phyloP scores from a whole-genome alignment of 2,797 vertebrate genomes.

The Tragelaphus oryx region DNA sequence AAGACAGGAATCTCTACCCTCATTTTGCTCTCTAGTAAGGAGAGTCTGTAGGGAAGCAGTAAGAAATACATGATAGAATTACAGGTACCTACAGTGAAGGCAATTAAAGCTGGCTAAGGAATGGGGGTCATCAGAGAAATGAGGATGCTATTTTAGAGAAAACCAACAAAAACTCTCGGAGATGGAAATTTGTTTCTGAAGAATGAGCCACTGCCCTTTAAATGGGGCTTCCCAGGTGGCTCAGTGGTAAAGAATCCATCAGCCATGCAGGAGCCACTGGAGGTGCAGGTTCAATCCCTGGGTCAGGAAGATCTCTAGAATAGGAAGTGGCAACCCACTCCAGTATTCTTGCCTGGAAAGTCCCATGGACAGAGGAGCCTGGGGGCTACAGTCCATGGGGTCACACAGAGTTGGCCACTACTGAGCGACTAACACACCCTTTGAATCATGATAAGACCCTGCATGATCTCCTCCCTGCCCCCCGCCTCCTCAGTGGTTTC shows the following conservation, averaged over 20 bases:
- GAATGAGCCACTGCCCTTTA: rapidly evolving
- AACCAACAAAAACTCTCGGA: not conserved
- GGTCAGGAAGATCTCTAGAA: not conserved
- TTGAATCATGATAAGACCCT: not conserved
- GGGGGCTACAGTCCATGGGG: not conserved
- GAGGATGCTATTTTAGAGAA: not conserved
- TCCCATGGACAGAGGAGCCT: not conserved
- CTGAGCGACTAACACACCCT: not conserved
- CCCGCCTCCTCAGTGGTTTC: not conserved
- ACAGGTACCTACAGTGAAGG: not conserved
- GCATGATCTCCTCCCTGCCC: not conserved
- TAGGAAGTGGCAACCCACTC: not conserved
- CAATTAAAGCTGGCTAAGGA: not conserved
- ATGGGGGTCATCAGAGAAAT: not conserved
- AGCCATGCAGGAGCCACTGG: not conserved
- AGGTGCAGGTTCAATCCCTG: not conserved
- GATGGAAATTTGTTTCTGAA: not conserved
- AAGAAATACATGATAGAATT: not conserved
- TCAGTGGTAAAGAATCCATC: not conserved
- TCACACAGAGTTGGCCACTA: not conserved
- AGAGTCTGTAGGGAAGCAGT: not conserved
- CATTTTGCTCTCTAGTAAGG: not conserved
- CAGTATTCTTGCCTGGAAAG: not conserved
- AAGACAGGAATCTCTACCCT: not conserved
- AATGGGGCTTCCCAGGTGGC: not conserved